A percentile compares a stretch with the other conserved stretches of the same genome.
Conservation (phyloP, 1,140 invertebrate genomes). For the Trichogramma pretiosum region DNA sequence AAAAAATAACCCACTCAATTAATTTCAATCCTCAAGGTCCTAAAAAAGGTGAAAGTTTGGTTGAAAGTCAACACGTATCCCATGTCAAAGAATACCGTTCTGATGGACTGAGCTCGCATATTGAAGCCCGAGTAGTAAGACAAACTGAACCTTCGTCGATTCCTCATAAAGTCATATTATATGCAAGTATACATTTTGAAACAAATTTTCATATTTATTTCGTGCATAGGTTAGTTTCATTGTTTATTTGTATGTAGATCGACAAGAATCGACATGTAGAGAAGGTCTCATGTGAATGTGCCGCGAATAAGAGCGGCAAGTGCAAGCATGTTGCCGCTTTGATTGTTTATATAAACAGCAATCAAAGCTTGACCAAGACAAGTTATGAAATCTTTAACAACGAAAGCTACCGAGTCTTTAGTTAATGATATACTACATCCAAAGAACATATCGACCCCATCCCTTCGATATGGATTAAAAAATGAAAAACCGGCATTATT, state of each 20-base stretch:
- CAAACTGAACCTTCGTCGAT: too few relatives aligned
- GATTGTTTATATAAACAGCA: constrained; percentile 20
- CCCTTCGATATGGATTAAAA: background rate
- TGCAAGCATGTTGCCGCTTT: constrained; percentile 20
- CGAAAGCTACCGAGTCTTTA: background rate
- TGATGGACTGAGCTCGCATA: too few relatives aligned
- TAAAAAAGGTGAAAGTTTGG: too few relatives aligned
- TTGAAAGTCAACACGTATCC: too few relatives aligned
- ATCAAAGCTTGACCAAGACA: constrained; percentile 20
- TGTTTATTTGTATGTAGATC: constrained; percentile 5
- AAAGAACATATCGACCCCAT: background rate
- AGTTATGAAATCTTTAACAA: constrained; percentile 9
- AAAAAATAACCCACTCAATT: too few relatives aligned
- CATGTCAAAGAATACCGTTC: too few relatives aligned
- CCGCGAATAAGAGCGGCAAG: constrained; percentile 13
- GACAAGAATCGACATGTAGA: constrained; percentile 1
- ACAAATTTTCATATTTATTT: too few relatives aligned
- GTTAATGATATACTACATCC: background rate
- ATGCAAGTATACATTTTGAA: too few relatives aligned
- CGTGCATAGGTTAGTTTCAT: too few relatives aligned
- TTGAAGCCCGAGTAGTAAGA: too few relatives aligned
- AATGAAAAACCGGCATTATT: background rate
- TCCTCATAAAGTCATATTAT: too few relatives aligned
- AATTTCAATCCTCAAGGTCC: too few relatives aligned
- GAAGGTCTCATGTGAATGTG: constrained; percentile 11